Evolutionary conservation across 2,888 invertebrate species (phyloP).

Genomic region (Sinotaia quadrata): DNA sequence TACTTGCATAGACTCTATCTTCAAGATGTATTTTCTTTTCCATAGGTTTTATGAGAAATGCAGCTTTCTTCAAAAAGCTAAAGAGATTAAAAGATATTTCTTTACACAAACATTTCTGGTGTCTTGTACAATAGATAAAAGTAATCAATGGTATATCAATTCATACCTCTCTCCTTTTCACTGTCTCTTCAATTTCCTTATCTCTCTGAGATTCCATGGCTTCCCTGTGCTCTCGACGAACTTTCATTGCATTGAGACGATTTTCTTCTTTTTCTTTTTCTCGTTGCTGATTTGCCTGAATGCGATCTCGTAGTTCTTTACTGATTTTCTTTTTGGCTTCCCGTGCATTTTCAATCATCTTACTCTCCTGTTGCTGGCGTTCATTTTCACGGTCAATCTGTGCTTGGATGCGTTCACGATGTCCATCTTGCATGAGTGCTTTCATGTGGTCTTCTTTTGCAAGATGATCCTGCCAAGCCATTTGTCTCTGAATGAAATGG

Average conservation of each 20-base stretch:
- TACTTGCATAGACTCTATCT: too few species aligned
- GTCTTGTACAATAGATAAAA: too few species aligned
- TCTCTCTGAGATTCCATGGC: constrained; percentile 27
- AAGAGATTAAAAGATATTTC: too few species aligned
- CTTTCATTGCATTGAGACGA: constrained; percentile 52
- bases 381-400: constrained; percentile 56
- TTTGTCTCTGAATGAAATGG: constrained; percentile 46
- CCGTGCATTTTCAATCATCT: constrained; percentile 48
- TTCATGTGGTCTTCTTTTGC: constrained; percentile 52
- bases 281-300: constrained; percentile 50
- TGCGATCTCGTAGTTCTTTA: constrained; percentile 37
- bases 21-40: too few species aligned
- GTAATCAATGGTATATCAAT: neutral
- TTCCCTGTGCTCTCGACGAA: constrained; percentile 55
- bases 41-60: too few species aligned
- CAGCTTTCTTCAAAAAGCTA: too few species aligned
- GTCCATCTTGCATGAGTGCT: constrained; percentile 58
- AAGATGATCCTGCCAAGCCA: constrained; percentile 49
- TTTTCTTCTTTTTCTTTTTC: constrained; percentile 49
- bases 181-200: constrained; percentile 30
- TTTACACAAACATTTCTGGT: too few species aligned
- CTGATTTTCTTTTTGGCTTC: constrained; percentile 57
- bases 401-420: constrained; percentile 53
- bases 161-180: constrained; percentile 31
- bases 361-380: constrained; percentile 52